Conservation (phyloP, 2,888 invertebrate species). For the Crocallis elinguaria region DNA sequence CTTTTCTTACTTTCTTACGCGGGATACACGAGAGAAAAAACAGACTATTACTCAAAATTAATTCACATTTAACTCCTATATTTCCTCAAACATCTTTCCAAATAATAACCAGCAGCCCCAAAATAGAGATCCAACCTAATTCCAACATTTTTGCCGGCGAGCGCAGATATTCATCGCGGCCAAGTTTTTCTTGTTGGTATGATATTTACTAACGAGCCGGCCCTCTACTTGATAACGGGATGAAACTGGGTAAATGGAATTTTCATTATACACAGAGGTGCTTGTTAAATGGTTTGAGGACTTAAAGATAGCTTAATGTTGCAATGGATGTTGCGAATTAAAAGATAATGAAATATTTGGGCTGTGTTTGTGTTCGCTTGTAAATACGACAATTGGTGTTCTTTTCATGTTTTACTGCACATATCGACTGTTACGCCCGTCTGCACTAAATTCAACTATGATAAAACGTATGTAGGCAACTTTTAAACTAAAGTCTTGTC, state of each 20-base stretch:
- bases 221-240: slow-evolving; percentile 4
- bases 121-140: not conserved
- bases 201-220: slow-evolving; percentile 6
- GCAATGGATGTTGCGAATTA: not conserved
- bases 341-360: not conserved
- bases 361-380: too few species aligned
- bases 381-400: too few species aligned
- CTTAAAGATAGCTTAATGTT: slow-evolving; percentile 3
- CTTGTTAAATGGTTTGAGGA: slow-evolving; percentile 10
- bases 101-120: not conserved
- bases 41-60: too few species aligned
- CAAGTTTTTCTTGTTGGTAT: slow-evolving; percentile 13
- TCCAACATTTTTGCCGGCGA: not conserved
- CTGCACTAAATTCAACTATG: too few species aligned
- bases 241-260: slow-evolving; percentile 10
- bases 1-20: too few species aligned
- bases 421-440: too few species aligned
- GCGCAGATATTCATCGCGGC: slow-evolving; percentile 1
- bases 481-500: too few species aligned
- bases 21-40: too few species aligned
- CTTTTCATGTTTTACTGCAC: too few species aligned
- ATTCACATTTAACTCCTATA: too few species aligned
- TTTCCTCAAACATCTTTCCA: not conserved
- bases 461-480: too few species aligned
- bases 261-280: slow-evolving; percentile 16